Percentiles rank a stretch among this genome's conserved stretches.
Evolutionary conservation across 2,888 invertebrate species (phyloP).

Genomic region (Carterocephalus palaemon): DNA sequence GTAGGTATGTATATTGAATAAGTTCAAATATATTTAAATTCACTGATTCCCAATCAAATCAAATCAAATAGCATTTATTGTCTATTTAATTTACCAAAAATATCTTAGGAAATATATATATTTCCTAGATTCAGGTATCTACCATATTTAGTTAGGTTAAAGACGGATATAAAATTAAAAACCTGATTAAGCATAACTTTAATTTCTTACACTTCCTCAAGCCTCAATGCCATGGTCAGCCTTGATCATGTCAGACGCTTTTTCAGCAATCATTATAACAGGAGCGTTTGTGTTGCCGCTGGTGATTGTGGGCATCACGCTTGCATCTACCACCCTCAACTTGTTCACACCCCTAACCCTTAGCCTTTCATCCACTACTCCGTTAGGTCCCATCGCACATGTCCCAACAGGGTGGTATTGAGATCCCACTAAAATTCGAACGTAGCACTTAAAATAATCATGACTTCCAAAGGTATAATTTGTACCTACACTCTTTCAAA

Average conservation of each 20-base stretch:
- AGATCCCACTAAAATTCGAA: conserved; percentile 41
- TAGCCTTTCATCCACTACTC: conserved; percentile 50
- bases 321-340: conserved; percentile 81
- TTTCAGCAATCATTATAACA: conserved; percentile 81
- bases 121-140: no score
- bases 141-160: no score
- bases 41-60: no score
- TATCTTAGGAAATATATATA: no score
- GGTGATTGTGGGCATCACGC: conserved; percentile 80
- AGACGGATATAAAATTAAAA: no score
- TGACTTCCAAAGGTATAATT: conserved; percentile 39
- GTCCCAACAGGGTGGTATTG: conserved; percentile 50
- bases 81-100: no score
- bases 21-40: no score
- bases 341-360: conserved; percentile 74
- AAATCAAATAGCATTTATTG: no score
- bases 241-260: conserved; percentile 80
- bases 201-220: no score
- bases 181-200: no score
- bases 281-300: conserved; percentile 81
- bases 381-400: conserved; percentile 50
- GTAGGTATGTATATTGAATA: no score
- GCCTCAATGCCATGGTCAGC: conserved; percentile 35
- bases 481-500: conserved; percentile 43
- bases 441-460: conserved; percentile 54